Percentiles rank a stretch among this genome's conserved stretches.
phyloP scores from a whole-genome alignment of 1,140 invertebrate genomes.

The Holcopasites calliopsidis region DNA sequence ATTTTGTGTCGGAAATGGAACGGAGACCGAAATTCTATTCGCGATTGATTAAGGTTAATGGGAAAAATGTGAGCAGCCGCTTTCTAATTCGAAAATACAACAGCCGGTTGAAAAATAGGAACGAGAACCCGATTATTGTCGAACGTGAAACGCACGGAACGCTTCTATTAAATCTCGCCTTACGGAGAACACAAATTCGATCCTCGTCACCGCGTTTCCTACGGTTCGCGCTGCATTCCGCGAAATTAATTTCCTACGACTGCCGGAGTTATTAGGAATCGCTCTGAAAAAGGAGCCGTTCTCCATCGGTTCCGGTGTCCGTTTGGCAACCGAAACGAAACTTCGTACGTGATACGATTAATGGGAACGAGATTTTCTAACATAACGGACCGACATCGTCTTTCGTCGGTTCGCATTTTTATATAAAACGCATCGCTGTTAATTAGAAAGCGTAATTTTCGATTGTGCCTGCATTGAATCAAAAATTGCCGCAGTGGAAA shows the following conservation, averaged over 20 bases:
- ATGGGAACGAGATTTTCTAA: not conserved
- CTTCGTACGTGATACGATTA: not conserved
- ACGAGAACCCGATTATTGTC: not conserved
- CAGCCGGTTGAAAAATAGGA: not conserved
- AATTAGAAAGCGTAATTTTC: conserved; percentile 13
- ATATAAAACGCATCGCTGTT: not conserved
- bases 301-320: not conserved
- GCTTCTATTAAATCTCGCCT: not conserved
- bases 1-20: not conserved
- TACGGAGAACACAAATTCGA: not conserved
- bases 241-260: not conserved
- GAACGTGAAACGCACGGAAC: not conserved
- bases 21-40: not conserved
- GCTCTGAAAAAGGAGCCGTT: not conserved
- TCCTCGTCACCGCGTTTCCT: not conserved
- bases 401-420: not conserved
- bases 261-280: not conserved
- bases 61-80: not conserved
- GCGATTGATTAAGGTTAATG: not conserved
- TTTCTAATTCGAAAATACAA: conserved; percentile 26
- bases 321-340: not conserved
- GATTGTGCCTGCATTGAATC: not conserved
- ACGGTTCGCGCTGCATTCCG: not conserved
- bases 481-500: not conserved
- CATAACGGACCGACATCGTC: not conserved